Evolutionary conservation across 35 echinoderm and acorn worm genomes (phyloP), one percentile per base, ranked within the genome.

Genomic region (Nesometra sesokonis): DNA sequence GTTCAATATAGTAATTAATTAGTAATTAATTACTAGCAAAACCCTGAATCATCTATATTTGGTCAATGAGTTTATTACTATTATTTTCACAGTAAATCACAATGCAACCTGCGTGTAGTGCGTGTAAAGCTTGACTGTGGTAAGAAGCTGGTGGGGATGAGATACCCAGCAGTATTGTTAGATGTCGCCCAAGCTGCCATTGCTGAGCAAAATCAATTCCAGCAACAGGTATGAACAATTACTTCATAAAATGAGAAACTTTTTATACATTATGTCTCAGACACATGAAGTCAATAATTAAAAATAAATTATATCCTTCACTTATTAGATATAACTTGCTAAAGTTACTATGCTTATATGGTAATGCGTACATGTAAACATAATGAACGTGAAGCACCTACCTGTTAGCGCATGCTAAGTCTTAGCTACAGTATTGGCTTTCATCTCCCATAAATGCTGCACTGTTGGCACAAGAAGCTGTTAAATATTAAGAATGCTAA

Each of bases 21-120:
- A n/a, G n/a, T n/a, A n/a, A n/a, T n/a, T n/a, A n/a, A n/a, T n/a
- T n/a, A n/a, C n/a, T n/a, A n/a, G n/a, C n/a, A n/a, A n/a, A n/a
- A n/a, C n/a, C n/a, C n/a, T n/a, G n/a, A n/a, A n/a, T n/a, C n/a
- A n/a, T n/a, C n/a, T n/a, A n/a, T n/a, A n/a, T n/a, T n/a, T n/a
- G n/a, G n/a, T n/a, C n/a, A n/a, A n/a, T n/a, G n/a, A n/a, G n/a
- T n/a, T n/a, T n/a, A n/a, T n/a, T n/a, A n/a, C n/a, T n/a, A n/a
- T n/a, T n/a, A n/a, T 67, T 67, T 5, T 67, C 86, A 3, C 85
- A 97, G 94, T 91, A 97, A 97, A 80, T 77, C 89, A 17, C 57
- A 88, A 27, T 90, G 79, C 36, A 97, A 83, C 79, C 93, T 97
- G 88, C 85, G 89, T 76, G 94, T 97, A 3, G 94, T 97, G 0